Evolutionary conservation across 1,140 invertebrate genomes (phyloP).

Genomic region (Aphis gossypii): DNA sequence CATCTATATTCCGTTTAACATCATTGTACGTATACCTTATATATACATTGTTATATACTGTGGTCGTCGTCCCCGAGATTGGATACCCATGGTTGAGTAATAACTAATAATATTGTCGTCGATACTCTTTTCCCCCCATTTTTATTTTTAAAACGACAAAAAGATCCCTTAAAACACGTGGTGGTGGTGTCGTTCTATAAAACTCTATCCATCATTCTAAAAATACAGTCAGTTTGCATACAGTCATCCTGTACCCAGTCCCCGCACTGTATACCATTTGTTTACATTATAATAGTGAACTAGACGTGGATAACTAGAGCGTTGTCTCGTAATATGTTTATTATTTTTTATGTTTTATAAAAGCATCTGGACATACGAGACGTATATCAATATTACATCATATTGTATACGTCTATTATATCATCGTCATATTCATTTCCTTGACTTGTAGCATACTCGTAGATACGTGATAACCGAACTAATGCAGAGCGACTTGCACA

Average conservation of each 20-base stretch:
- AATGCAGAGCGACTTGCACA: conserved; percentile 98
- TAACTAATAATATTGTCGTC: neutral
- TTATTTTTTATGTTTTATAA: neutral
- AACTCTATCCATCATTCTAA: conserved; percentile 47
- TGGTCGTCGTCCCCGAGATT: neutral
- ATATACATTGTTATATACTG: neutral
- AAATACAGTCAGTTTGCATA: conserved; percentile 26
- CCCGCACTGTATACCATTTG: neutral
- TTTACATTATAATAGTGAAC: conserved; percentile 1
- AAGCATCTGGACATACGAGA: neutral
- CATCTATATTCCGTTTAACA: neutral
- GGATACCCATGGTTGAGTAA: neutral
- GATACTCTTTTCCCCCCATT: neutral
- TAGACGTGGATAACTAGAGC: conserved; percentile 37
- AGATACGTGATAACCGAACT: conserved; percentile 99
- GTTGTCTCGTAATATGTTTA: neutral
- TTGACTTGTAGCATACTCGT: conserved; percentile 66
- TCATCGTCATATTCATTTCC: conserved; percentile 65
- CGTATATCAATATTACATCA: neutral
- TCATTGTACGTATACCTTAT: neutral
- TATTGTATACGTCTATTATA: neutral
- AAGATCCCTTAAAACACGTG: conserved; percentile 32
- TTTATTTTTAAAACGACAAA: conserved; percentile 45
- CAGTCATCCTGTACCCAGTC: neutral
- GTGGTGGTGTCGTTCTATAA: neutral